phyloP scores from a whole-genome alignment of 2,797 vertebrate genomes.

The Enteromius anoplus region DNA sequence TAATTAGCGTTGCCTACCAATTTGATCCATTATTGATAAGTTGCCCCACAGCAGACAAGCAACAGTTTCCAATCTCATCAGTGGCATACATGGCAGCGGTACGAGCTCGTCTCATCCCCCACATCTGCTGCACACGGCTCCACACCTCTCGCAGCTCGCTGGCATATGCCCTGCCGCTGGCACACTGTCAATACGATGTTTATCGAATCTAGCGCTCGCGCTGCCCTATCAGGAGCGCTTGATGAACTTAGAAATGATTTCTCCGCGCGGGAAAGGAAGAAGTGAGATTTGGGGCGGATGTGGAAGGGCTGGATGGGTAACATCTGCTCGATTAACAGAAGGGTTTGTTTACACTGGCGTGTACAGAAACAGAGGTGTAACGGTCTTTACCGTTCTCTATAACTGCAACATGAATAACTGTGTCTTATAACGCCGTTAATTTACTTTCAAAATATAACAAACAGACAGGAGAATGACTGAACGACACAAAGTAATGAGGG shows the following conservation, averaged over 20 bases:
- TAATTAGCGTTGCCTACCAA: constrained; percentile 68
- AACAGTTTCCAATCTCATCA: constrained; percentile 38
- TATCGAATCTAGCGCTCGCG: constrained; percentile 33
- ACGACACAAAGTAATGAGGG: background rate
- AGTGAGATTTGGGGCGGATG: constrained; percentile 10
- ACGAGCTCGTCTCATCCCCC: constrained; percentile 13
- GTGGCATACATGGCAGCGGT: constrained; percentile 5
- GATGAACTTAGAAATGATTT: constrained; percentile 40
- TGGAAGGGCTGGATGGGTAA: constrained; percentile 8
- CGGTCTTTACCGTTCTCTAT: background rate
- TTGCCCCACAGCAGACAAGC: constrained; percentile 46
- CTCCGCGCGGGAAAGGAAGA: background rate
- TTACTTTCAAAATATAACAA: background rate
- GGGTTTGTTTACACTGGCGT: constrained; percentile 17
- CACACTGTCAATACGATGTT: constrained; percentile 38
- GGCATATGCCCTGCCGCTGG: constrained; percentile 33
- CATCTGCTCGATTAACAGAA: constrained; percentile 43
- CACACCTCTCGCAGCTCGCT: background rate
- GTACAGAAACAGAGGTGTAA: constrained; percentile 22
- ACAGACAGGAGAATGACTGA: background rate
- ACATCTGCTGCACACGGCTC: constrained; percentile 34
- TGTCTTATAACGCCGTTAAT: background rate
- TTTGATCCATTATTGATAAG: constrained; percentile 72
- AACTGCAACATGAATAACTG: background rate
- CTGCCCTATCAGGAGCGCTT: constrained; percentile 31